Conservation (phyloP, 2,888 invertebrate species). For the Congeria kusceri region DNA sequence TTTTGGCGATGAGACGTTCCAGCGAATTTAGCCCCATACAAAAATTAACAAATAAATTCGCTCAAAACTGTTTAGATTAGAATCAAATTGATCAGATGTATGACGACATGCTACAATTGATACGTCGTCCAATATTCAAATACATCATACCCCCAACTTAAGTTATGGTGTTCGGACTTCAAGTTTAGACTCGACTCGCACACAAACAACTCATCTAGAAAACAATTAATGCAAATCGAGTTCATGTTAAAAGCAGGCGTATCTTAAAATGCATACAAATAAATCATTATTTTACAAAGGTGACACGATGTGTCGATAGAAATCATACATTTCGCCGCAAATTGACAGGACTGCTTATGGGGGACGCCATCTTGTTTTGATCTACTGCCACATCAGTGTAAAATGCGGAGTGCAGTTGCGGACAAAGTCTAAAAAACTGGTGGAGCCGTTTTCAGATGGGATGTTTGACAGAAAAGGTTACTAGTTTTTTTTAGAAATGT, state of each 20-base stretch:
- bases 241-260: too few relatives aligned
- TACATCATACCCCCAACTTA: background rate
- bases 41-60: background rate
- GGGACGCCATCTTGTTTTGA: slow-evolving; percentile 3
- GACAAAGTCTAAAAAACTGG: background rate
- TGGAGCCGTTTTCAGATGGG: too few relatives aligned
- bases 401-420: background rate
- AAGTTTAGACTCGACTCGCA: background rate
- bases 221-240: too few relatives aligned
- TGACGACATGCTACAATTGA: too few relatives aligned
- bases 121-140: background rate
- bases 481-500: too few relatives aligned
- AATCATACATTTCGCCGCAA: background rate
- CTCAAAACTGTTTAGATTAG: background rate
- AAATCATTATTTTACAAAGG: background rate
- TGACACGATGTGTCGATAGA: background rate
- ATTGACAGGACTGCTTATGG: background rate
- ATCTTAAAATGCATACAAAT: too few relatives aligned
- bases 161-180: background rate
- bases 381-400: too few relatives aligned
- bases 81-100: too few relatives aligned
- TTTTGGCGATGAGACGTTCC: too few relatives aligned
- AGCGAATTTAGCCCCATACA: too few relatives aligned
- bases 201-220: too few relatives aligned
- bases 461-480: too few relatives aligned